Conservation (phyloP, 2,113 vertebrate species). For the Nothoprocta perdicaria region DNA sequence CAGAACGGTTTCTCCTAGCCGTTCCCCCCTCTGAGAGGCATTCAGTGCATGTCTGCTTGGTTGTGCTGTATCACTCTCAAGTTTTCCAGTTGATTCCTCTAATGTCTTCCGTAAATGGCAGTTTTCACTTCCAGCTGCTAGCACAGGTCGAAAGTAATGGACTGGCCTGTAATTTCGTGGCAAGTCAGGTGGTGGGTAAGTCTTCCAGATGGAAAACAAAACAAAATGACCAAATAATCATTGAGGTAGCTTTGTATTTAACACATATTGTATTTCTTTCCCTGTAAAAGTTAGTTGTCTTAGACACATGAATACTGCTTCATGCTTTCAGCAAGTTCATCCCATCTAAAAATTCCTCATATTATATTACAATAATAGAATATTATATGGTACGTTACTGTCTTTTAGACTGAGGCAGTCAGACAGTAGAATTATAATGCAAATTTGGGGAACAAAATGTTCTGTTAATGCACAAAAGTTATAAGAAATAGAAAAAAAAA, state of each 20-base stretch:
- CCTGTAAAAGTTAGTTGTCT: neutral
- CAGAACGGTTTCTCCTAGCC: conserved; percentile 84
- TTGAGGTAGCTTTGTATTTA: neutral
- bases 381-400: neutral
- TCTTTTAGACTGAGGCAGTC: neutral
- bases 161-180: conserved; percentile 87
- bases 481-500: neutral
- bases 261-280: neutral
- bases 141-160: conserved; percentile 84
- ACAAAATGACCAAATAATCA: neutral
- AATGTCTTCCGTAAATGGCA: conserved; percentile 75
- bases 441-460: neutral
- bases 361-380: neutral
- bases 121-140: conserved; percentile 75
- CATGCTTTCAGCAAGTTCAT: neutral
- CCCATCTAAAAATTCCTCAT: neutral
- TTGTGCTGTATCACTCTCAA: conserved; percentile 44
- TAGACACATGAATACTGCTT: neutral
- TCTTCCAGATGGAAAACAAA: conserved; percentile 65
- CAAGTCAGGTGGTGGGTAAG: conserved; percentile 86
- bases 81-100: conserved; percentile 81
- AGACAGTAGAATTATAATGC: neutral
- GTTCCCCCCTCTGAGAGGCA: conserved; percentile 83
- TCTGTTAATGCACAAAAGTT: accelerated
- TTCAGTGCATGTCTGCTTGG: conserved; percentile 85